Evolutionary conservation across 2,888 invertebrate species (phyloP), one percentile per base, ranked within the genome.

Genomic region (Halictus quadricinctus): DNA sequence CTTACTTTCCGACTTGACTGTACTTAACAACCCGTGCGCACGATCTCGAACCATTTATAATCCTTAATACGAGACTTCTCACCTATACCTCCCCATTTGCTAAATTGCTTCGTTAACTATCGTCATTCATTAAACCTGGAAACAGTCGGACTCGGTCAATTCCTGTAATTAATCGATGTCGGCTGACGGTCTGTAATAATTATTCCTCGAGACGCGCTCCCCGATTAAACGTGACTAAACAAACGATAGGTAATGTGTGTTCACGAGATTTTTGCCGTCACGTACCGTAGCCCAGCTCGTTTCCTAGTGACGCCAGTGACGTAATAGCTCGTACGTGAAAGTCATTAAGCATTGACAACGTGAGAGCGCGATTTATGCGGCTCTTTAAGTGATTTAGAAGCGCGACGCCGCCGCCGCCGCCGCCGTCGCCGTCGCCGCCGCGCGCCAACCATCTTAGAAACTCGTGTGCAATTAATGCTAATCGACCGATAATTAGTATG

Each of bases 291-390:
- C 73, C 73, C 21, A 15, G 69, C 82, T 76, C 15, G 80, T 85
- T 83, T 79, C 74, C 80, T 79, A 88, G 86, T 85, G 83, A 76
- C 79, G 87, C 70, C 79, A 87, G 80, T 91, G 89, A 90, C 89
- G 90, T 88, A 90, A 90, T 73, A 79, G 72, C 80, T 80, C 79
- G 81, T 87, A 89, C 86, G 85, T 85, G 88, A 88, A 88, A 89
- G 88, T 86, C 88, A 89, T 89, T 87, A 89, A 87, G 85, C 87
- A 86, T 83, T 41, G 79, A 79, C 83, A 82, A 85, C 85, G 80
- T 82, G 80, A 88, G 88, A 84, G 84, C 74, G 83, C 82, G 84
- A 90, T 90, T 89, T 89, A 91, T 90, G 87, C 86, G 91, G 86
- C 80, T 90, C 87, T 86, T 91, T 89, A 87, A 85, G 85, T 78